These are phyloP conservation scores for Ectobius pallidus DNA, from an alignment of 2,888 invertebrate species.

Conservation along the genomic window DNA sequence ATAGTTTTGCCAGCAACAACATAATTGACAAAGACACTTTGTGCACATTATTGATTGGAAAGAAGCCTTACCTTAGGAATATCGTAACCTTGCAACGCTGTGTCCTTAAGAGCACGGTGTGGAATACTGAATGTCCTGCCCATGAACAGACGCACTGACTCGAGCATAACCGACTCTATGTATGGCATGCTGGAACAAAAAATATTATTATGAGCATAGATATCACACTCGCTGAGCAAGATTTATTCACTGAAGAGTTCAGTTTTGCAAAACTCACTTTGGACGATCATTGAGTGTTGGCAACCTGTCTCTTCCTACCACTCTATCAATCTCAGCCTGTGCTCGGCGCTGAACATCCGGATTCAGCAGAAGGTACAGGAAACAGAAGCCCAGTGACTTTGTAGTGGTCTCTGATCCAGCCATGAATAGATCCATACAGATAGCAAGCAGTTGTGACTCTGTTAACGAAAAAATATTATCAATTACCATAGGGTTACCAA, in stretches of 20 bases:
- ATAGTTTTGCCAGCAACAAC: too few relatives aligned
- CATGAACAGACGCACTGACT: slow-evolving; percentile 80
- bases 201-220: not conserved
- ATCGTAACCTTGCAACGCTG: slow-evolving; percentile 70
- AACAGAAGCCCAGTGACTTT: slow-evolving; percentile 77
- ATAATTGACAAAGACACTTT: too few relatives aligned
- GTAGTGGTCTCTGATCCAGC: slow-evolving; percentile 87
- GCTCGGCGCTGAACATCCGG: slow-evolving; percentile 76
- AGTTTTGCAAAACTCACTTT: slow-evolving; percentile 67
- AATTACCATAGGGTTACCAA: too few relatives aligned
- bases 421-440: slow-evolving; percentile 85
- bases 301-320: slow-evolving; percentile 70
- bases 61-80: slow-evolving; percentile 78
- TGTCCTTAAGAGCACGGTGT: slow-evolving; percentile 76
- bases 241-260: too few relatives aligned
- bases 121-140: slow-evolving; percentile 79
- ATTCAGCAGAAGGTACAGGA: slow-evolving; percentile 73
- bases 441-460: slow-evolving; percentile 77
- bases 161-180: slow-evolving; percentile 77
- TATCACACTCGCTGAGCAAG: too few relatives aligned
- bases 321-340: slow-evolving; percentile 76
- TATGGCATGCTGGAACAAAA: slow-evolving; percentile 72
- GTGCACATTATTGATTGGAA: too few relatives aligned
- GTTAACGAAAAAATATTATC: slow-evolving; percentile 49
- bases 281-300: slow-evolving; percentile 74